Evolutionary conservation across 2,797 vertebrate genomes (phyloP).

Genomic region (Ceyx erithaca): DNA sequence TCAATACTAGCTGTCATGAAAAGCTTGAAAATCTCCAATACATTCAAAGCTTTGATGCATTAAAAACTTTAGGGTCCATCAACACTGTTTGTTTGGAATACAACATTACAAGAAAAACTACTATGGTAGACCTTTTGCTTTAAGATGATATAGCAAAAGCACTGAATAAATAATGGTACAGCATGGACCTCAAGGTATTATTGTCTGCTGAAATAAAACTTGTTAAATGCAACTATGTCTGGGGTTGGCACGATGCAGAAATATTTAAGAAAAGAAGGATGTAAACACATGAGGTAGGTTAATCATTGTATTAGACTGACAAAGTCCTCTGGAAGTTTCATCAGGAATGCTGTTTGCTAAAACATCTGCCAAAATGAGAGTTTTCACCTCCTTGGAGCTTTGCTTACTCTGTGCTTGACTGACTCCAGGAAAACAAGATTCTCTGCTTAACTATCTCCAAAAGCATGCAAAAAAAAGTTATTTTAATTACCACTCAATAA

Average conservation of each 20-base stretch:
- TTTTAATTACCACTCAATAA: neutral
- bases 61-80: neutral
- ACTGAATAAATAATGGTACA: neutral
- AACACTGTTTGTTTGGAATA: neutral
- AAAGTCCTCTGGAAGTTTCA: neutral
- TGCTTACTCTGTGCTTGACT: neutral
- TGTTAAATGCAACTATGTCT: neutral
- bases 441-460: neutral
- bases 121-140: neutral
- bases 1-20: neutral
- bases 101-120: neutral
- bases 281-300: neutral
- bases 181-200: neutral
- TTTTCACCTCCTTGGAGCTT: constrained; percentile 1
- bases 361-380: constrained; percentile 14
- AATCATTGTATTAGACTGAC: neutral
- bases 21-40: neutral
- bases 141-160: neutral
- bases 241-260: neutral
- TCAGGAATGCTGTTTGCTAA: neutral
- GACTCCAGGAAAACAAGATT: neutral
- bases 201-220: neutral
- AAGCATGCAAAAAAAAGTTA: neutral
- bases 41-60: fast-evolving
- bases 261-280: neutral